Conservation (phyloP, 2,888 invertebrate genomes). For the Pterostichus niger region DNA sequence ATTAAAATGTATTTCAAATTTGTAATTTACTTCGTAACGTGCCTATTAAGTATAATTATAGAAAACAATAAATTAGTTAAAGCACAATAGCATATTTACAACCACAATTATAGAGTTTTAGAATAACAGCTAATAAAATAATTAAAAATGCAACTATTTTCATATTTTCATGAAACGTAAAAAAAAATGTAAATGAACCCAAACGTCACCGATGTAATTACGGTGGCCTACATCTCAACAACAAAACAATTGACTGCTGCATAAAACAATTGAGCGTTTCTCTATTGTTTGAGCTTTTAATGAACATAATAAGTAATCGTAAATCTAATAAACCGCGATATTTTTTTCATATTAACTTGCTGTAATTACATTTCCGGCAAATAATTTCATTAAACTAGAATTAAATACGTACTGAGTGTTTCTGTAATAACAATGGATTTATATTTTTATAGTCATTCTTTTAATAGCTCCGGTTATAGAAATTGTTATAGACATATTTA, state of each 20-base stretch:
- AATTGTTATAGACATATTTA: too few species aligned
- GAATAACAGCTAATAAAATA: too few species aligned
- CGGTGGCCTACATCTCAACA: not conserved
- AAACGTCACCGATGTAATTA: not conserved
- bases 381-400: not conserved
- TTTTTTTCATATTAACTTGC: constrained; percentile 4
- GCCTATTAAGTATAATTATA: too few species aligned
- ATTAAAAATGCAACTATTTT: too few species aligned
- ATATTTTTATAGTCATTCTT: not conserved
- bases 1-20: too few species aligned
- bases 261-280: not conserved
- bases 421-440: not conserved
- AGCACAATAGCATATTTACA: too few species aligned
- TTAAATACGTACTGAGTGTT: not conserved
- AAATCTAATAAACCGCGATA: constrained; percentile 29
- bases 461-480: not conserved
- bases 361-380: constrained; percentile 1
- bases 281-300: constrained; percentile 11
- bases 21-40: too few species aligned
- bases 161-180: too few species aligned
- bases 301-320: constrained; percentile 41
- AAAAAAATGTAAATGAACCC: not conserved
- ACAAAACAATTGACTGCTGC: constrained; percentile 8
- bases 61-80: too few species aligned
- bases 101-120: too few species aligned